Conservation (phyloP, 2,797 vertebrate species). For the Pristis pectinata region DNA sequence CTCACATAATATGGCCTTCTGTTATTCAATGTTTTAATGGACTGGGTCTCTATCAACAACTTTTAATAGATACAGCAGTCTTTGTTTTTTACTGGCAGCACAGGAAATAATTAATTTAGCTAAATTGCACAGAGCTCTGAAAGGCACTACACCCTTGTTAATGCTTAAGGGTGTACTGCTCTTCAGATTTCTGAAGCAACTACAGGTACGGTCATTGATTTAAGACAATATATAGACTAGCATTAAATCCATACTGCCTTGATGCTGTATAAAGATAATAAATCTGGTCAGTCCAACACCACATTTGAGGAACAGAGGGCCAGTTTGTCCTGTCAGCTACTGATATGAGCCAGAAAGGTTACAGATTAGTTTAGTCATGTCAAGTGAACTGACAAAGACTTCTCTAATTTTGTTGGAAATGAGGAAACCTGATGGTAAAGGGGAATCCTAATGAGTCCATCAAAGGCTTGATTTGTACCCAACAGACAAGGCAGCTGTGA, state of each 20-base stretch:
- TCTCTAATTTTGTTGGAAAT: conserved; percentile 91
- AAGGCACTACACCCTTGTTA: conserved; percentile 3
- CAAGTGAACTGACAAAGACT: conserved; percentile 79
- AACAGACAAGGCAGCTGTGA: conserved; percentile 85
- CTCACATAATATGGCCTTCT: not conserved
- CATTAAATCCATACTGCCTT: conserved; percentile 48
- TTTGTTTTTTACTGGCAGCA: conserved; percentile 14
- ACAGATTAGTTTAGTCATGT: conserved; percentile 74
- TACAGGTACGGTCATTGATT: conserved; percentile 53
- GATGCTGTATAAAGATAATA: conserved; percentile 53
- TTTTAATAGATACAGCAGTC: not conserved
- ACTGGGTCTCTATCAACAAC: not conserved
- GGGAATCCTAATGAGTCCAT: conserved; percentile 94
- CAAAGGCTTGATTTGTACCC: conserved; percentile 92
- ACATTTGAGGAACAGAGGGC: conserved; percentile 56
- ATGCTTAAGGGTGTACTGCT: conserved; percentile 37
- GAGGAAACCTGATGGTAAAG: conserved; percentile 80
- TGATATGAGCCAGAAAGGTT: conserved; percentile 63
- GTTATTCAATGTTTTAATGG: not conserved
- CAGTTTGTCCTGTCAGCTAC: conserved; percentile 57
- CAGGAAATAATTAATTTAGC: conserved; percentile 36
- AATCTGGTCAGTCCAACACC: conserved; percentile 51
- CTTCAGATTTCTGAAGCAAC: conserved; percentile 47
- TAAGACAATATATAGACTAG: conserved; percentile 50
- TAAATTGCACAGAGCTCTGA: not conserved